Base-by-base conservation (phyloP, 2,113 vertebrate species). In the Serilophus lunatus region DNA sequence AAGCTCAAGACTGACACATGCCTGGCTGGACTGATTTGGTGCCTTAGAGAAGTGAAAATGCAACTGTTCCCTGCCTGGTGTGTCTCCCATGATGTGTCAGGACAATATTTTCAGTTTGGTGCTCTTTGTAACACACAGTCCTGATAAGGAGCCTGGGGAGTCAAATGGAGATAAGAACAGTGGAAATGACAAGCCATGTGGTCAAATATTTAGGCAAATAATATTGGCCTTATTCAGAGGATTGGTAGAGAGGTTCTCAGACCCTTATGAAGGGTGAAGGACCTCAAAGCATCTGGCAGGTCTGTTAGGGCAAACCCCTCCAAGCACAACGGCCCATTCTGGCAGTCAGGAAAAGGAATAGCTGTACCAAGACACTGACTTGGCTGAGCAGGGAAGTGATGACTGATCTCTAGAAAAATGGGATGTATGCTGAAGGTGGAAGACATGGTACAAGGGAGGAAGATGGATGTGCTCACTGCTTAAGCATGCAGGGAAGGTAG, bases 11-110 rank as follows among this genome's bases (percentile, higher is more conserved):
- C 0, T 72, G 65, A 20, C 80, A 28, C 2, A 9, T 6, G 18
- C 22, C 26, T 82, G 74, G 16, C 57, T 63, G 64, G 54, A 56
- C 54, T 60, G 42, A 12, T 3, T 10, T 25, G 26, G 24, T 60
- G 56, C 61, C 81, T 13, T 6, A 4, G 3, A 36, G 44, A 36
- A 35, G n/a, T 1, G 2, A 60, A 54, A 3, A 25, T 68, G 40
- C 60, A 24, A 0, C 31, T 35, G 35, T 2, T 81, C 51, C 23
- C 22, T 49, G 38, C 61, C 9, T 23, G 13, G 29, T 38, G 4
- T 1, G 5, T 4, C 51, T 6, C 18, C 26, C 14, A 5, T 9
- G 19, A 25, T 33, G 12, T 7, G 35, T 19, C 66, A 40, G 2
- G 10, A 31, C 44, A 44, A 15, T 12, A 7, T 7, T 23, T 29